Percentiles rank a stretch among this genome's conserved stretches.
Evolutionary conservation across 2,888 invertebrate species (phyloP).

Genomic region (Sesia apiformis): DNA sequence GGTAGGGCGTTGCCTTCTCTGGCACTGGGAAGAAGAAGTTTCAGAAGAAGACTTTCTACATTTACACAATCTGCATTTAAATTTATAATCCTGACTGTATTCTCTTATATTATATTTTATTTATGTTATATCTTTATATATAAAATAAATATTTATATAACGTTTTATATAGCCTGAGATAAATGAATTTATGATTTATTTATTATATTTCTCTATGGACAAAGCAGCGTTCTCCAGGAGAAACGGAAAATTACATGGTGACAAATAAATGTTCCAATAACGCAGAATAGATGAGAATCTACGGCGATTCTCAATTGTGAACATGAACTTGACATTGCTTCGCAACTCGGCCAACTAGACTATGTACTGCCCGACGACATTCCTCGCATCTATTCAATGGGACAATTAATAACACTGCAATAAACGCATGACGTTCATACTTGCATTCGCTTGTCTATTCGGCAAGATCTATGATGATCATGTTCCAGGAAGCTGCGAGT

Average conservation of each 20-base stretch:
- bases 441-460: not conserved
- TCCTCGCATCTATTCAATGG: constrained; percentile 22
- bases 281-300: not conserved
- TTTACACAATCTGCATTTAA: no score
- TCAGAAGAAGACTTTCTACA: no score
- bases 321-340: not conserved
- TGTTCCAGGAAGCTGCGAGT: not conserved
- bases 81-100: no score
- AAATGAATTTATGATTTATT: no score
- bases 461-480: not conserved
- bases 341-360: not conserved
- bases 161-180: no score
- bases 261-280: not conserved
- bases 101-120: no score
- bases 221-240: no score
- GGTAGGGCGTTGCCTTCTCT: no score
- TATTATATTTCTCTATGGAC: no score
- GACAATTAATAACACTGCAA: constrained; percentile 32
- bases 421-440: constrained; percentile 7
- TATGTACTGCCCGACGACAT: constrained; percentile 17
- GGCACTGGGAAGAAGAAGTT: no score
- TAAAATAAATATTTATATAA: no score
- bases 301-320: not conserved
- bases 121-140: no score
- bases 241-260: not conserved